A percentile compares a stretch with the other conserved stretches of the same genome.
phyloP scores from a whole-genome alignment of 2,113 vertebrate species.

The Mobula hypostoma region DNA sequence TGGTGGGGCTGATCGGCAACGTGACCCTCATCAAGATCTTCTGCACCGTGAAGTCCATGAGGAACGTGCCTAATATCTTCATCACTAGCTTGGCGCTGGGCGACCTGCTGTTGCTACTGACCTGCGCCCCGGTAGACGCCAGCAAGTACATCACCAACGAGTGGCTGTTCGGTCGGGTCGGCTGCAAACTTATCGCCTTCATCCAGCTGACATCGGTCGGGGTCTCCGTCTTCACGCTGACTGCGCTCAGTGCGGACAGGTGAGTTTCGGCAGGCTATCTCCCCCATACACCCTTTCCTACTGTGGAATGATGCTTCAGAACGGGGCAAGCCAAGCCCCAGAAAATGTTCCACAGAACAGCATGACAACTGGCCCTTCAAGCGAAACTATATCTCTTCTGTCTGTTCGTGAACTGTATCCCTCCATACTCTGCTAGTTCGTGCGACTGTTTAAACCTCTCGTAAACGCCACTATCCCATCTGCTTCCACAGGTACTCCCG shows the following conservation, averaged over 20 bases:
- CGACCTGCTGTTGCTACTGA: constrained; percentile 82
- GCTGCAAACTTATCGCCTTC: constrained; percentile 93
- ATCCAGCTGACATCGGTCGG: constrained; percentile 94
- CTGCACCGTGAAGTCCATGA: constrained; percentile 78
- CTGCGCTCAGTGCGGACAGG: constrained; percentile 93
- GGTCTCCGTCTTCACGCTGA: constrained; percentile 94
- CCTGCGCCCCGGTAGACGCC: constrained; percentile 93
- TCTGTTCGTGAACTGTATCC: no score
- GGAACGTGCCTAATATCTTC: constrained; percentile 84
- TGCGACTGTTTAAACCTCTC: no score
- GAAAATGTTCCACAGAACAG: no score
- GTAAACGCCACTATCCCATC: no score
- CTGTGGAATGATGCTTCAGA: no score
- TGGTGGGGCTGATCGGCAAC: constrained; percentile 83
- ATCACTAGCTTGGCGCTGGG: constrained; percentile 91
- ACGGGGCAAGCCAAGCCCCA: no score
- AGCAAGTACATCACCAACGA: constrained; percentile 82
- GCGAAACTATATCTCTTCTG: no score
- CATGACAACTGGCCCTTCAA: no score
- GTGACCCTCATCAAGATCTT: constrained; percentile 90
- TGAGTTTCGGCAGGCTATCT: constrained; percentile 50
- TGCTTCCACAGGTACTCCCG: no score
- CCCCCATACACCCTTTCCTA: no score
- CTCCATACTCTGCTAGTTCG: no score
- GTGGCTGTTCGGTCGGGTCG: constrained; percentile 87